A percentile compares a stretch with the other conserved stretches of the same genome.
phyloP scores from a whole-genome alignment of 2,888 invertebrate species.

The Rhingia campestris region DNA sequence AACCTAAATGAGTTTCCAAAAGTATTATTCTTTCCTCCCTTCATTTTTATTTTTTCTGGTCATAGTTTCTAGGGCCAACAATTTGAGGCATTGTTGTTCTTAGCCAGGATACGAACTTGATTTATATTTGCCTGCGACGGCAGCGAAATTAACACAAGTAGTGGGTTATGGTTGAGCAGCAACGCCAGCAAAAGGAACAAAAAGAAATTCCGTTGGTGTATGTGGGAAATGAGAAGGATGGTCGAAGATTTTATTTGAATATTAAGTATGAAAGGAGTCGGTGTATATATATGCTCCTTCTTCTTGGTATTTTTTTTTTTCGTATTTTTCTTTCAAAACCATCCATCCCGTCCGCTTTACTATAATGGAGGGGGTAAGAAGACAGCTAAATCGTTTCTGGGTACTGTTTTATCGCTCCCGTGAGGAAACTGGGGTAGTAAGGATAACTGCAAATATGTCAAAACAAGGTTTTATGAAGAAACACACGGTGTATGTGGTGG shows the following conservation, averaged over 20 bases:
- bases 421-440: constrained; percentile 28
- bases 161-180: neutral
- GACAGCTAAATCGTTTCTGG: constrained; percentile 39
- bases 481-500: neutral
- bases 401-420: constrained; percentile 60
- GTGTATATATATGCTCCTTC: neutral
- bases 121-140: constrained; percentile 49
- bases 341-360: no score
- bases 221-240: constrained; percentile 30
- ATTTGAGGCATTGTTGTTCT: constrained; percentile 26
- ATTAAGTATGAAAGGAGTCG: constrained; percentile 18
- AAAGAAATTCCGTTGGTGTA: constrained; percentile 5
- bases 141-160: constrained; percentile 5
- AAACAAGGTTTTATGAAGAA: constrained; percentile 31
- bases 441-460: constrained; percentile 59
- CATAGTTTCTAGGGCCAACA: constrained; percentile 15
- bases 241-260: constrained; percentile 44
- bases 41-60: neutral
- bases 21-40: constrained; percentile 11
- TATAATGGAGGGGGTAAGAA: neutral
- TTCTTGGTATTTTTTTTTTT: constrained; percentile 1
- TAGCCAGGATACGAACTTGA: constrained; percentile 46
- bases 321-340: neutral
- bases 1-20: constrained; percentile 65
- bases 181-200: neutral